Percentiles rank a stretch among this genome's conserved stretches.
phyloP scores from a whole-genome alignment of 2,888 invertebrate species.

The Calameuta idolon region DNA sequence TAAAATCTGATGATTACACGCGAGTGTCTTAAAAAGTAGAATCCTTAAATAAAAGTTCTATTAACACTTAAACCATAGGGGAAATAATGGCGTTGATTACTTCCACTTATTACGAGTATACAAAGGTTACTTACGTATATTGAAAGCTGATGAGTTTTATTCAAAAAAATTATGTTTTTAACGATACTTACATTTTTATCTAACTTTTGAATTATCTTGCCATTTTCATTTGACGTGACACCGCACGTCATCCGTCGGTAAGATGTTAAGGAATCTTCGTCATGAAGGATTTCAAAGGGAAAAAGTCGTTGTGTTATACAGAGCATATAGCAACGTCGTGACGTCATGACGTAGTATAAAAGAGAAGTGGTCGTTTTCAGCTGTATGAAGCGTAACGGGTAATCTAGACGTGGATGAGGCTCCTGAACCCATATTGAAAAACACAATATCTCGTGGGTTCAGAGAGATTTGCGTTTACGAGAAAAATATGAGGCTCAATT shows the following conservation, averaged over 20 bases:
- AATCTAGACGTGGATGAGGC: not conserved
- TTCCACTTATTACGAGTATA: not conserved
- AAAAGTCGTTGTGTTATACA: not conserved
- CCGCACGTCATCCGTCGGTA: not conserved
- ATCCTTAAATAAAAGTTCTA: not conserved
- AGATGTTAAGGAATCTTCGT: not conserved
- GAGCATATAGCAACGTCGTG: not conserved
- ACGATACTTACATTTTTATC: not conserved
- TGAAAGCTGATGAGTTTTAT: not conserved
- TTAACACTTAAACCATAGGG: not conserved
- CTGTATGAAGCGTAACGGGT: not conserved
- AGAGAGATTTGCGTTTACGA: conserved; percentile 19
- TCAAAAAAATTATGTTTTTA: not conserved
- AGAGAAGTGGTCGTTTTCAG: not conserved
- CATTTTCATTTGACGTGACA: not conserved
- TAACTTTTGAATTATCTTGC: not conserved
- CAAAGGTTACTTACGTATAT: not conserved
- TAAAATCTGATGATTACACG: not conserved
- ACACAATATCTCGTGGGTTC: conserved; percentile 15
- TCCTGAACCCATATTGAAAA: conserved; percentile 13
- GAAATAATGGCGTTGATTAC: not conserved
- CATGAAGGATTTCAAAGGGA: not conserved
- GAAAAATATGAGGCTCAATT: conserved; percentile 37
- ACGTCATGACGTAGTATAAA: not conserved
- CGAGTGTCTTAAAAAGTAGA: not conserved